These are phyloP conservation scores for Julus scanicus DNA, from an alignment of 2,888 invertebrate species.

Conservation along the genomic window DNA sequence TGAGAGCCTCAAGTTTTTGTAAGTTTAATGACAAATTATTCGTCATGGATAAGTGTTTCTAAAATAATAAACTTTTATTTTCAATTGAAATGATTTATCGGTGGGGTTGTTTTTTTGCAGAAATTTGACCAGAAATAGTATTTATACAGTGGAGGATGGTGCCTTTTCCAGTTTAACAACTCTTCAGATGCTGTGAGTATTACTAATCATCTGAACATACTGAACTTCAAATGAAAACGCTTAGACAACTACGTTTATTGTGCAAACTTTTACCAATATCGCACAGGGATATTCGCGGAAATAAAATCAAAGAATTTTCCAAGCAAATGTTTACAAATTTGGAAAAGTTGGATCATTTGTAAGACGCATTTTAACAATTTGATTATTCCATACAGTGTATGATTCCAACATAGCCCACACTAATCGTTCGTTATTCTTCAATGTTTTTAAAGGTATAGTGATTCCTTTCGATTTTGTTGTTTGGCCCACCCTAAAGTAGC, in stretches of 20 bases:
- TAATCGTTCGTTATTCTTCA: not conserved
- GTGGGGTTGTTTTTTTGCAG: conserved; percentile 53
- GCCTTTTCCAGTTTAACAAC: conserved; percentile 61
- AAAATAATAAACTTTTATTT: no score
- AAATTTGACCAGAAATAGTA: conserved; percentile 60
- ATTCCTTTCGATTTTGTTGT: conserved; percentile 63
- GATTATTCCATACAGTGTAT: not conserved
- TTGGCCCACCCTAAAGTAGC: conserved; percentile 60
- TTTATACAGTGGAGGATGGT: conserved; percentile 61
- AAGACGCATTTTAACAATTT: conserved; percentile 55
- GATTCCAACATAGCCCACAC: not conserved
- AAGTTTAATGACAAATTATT: not conserved
- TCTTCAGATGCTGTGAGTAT: conserved; percentile 60
- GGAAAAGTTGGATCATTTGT: conserved; percentile 60
- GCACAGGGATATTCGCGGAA: conserved; percentile 61
- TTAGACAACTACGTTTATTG: no score
- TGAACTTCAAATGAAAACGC: not conserved
- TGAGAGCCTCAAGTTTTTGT: conserved; percentile 60
- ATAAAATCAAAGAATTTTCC: conserved; percentile 61
- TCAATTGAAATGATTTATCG: no score
- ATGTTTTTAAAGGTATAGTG: conserved; percentile 60
- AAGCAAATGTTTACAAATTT: conserved; percentile 61
- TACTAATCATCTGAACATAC: not conserved
- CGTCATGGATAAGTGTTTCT: not conserved
- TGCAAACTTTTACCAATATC: not conserved